Conservation (phyloP, 2,888 invertebrate genomes). For the Heliconius erato region DNA sequence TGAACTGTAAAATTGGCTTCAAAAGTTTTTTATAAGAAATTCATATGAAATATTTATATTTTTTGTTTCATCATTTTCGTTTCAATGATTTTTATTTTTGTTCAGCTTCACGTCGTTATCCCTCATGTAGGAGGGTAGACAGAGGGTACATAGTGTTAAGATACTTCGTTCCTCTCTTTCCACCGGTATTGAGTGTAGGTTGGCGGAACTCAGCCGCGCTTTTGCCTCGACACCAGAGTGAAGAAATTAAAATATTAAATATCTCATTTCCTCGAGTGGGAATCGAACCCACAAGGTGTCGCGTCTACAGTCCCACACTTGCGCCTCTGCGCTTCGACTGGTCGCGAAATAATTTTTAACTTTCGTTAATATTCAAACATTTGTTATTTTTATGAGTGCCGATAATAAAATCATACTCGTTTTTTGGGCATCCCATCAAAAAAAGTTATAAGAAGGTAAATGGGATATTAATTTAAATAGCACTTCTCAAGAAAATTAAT, state of each 20-base stretch:
- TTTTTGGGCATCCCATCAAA: neutral
- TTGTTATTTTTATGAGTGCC: neutral
- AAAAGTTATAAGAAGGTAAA: constrained; percentile 22
- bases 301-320: no score
- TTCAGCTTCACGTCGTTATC: no score
- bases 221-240: no score
- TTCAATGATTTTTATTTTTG: neutral
- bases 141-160: no score
- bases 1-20: constrained; percentile 12
- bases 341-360: neutral
- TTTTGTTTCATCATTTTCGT: neutral
- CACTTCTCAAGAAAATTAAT: constrained; percentile 36
- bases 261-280: no score
- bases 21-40: constrained; percentile 10
- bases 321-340: no score
- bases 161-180: no score
- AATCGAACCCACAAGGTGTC: no score
- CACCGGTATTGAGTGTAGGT: no score
- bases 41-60: neutral
- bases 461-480: constrained; percentile 27
- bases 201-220: no score
- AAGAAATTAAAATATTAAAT: no score
- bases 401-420: neutral
- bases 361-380: neutral
- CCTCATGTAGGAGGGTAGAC: no score